Conservation (phyloP, 2,888 invertebrate species). For the Dysmachus trigonus region DNA sequence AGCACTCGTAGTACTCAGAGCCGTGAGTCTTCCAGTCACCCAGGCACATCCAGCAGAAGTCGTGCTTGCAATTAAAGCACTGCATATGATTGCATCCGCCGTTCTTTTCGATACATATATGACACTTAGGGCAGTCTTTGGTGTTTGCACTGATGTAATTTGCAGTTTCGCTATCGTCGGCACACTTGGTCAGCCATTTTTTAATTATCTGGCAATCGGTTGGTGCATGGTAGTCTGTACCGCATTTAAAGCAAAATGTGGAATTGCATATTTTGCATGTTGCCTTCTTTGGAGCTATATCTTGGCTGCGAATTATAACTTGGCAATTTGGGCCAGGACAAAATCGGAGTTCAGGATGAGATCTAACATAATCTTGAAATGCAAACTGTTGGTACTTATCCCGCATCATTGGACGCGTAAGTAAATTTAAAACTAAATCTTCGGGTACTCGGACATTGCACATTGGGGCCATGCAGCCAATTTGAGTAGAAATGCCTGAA, state of each 20-base stretch:
- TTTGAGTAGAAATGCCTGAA: conserved; percentile 79
- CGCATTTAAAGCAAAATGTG: conserved; percentile 94
- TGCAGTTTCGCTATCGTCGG: conserved; percentile 99
- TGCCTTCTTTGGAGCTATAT: conserved; percentile 83
- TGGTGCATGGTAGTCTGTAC: conserved; percentile 97
- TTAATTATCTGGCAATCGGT: conserved; percentile 95
- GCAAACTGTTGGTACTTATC: conserved; percentile 96
- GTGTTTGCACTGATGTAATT: conserved; percentile 99
- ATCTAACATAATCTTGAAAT: conserved; percentile 95
- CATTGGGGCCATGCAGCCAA: conserved; percentile 96
- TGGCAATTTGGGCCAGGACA: conserved; percentile 97
- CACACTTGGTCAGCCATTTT: conserved; percentile 99
- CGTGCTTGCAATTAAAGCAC: conserved; percentile 95
- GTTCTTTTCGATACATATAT: conserved; percentile 99
- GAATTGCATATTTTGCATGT: conserved; percentile 89
- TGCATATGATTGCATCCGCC: conserved; percentile 99
- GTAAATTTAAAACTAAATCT: conserved; percentile 89
- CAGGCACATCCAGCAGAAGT: conserved; percentile 99
- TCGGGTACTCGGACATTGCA: conserved; percentile 96
- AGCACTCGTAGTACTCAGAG: conserved; percentile 99
- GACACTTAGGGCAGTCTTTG: conserved; percentile 96
- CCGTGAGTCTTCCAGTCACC: conserved; percentile 99
- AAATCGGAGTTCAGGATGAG: conserved; percentile 88
- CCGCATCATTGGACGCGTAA: conserved; percentile 82
- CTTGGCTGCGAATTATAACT: conserved; percentile 85